Evolutionary conservation across 2,797 vertebrate species (phyloP).

Genomic region (Threskiornis aethiopicus): DNA sequence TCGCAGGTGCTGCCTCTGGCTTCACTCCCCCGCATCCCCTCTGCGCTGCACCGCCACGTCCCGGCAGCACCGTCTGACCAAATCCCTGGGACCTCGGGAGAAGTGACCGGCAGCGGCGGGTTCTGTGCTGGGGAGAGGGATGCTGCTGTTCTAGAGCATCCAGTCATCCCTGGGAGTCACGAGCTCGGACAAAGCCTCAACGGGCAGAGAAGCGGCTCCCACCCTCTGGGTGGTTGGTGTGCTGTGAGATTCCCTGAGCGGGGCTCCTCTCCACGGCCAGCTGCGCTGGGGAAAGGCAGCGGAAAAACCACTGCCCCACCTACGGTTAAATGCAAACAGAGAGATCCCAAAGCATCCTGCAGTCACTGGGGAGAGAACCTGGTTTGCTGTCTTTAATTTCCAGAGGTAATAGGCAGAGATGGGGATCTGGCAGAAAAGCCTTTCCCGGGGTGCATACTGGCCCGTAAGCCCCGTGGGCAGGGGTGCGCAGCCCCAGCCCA

Average conservation of each 20-base stretch:
- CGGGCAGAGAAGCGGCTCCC: neutral
- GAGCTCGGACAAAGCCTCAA: neutral
- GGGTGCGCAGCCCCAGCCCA: neutral
- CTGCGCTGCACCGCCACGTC: accelerated
- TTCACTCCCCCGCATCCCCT: neutral
- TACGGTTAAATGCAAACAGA: no score
- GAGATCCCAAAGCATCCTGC: neutral
- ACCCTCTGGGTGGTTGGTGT: accelerated
- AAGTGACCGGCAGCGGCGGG: neutral
- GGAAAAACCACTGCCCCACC: neutral
- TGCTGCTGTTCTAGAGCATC: neutral
- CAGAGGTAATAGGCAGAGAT: neutral
- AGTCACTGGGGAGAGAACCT: neutral
- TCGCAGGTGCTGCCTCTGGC: neutral
- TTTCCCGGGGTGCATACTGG: neutral
- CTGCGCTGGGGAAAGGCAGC: neutral
- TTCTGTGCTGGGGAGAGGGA: neutral
- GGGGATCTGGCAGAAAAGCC: neutral
- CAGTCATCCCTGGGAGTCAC: no score
- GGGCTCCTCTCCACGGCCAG: neutral
- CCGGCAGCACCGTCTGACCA: neutral
- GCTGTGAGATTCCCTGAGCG: neutral
- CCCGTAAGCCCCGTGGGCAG: neutral
- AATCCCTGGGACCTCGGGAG: no score
- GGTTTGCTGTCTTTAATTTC: neutral